These are phyloP conservation scores for Eristalinus sepulchralis DNA, from an alignment of 2,888 invertebrate genomes.

Conservation along the genomic window DNA sequence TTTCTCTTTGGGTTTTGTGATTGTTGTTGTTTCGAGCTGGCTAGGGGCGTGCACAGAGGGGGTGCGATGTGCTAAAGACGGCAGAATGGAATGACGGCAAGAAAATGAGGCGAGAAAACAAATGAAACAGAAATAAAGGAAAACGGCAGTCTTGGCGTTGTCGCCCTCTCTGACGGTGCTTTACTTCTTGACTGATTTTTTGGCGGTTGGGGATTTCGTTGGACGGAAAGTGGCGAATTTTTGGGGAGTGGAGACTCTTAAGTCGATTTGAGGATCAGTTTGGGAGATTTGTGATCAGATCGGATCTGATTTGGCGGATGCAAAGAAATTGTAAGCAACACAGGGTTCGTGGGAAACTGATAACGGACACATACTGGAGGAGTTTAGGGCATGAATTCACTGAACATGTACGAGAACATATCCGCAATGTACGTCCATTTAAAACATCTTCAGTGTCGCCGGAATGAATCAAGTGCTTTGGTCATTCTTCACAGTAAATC, in stretches of 20 bases:
- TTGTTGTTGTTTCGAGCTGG: not conserved
- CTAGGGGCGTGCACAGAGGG: not conserved
- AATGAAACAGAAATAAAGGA: conserved; percentile 31
- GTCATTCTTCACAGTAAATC: too few species aligned
- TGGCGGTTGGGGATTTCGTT: not conserved
- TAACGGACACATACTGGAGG: too few species aligned
- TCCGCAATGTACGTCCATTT: too few species aligned
- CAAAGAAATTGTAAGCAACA: too few species aligned
- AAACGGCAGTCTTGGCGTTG: conserved; percentile 26
- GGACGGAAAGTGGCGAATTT: not conserved
- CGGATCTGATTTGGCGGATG: too few species aligned
- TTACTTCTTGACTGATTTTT: not conserved
- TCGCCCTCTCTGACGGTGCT: conserved; percentile 4
- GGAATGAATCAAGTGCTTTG: too few species aligned
- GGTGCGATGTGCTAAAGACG: not conserved
- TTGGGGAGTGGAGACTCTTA: not conserved
- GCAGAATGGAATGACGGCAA: not conserved
- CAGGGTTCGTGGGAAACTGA: too few species aligned
- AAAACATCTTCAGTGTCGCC: too few species aligned
- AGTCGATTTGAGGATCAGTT: too few species aligned
- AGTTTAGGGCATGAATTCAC: too few species aligned
- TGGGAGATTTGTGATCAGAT: too few species aligned
- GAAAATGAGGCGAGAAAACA: conserved; percentile 37
- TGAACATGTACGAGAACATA: too few species aligned
- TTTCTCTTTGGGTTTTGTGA: not conserved